Base-by-base conservation (phyloP, 2,888 invertebrate genomes). In the Pimpla rufipes region DNA sequence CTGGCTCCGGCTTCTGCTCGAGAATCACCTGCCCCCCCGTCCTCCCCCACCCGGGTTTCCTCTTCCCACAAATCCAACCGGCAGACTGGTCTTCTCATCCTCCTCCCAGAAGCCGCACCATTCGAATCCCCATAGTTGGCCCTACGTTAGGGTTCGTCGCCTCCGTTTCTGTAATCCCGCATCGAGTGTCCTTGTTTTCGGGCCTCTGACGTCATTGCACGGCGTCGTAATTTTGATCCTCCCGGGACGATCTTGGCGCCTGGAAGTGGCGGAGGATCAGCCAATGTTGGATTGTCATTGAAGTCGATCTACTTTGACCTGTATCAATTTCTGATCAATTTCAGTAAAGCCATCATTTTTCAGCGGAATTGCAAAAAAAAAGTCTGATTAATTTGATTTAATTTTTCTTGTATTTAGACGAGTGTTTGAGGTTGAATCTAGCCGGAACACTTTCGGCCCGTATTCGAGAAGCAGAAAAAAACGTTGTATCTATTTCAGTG, bases 401-500 rank as follows among this genome's bases (percentile, higher is more conserved):
- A 3, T 29, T 29, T 29, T 29, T 29, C 29, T 5, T 3, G 5
- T 2, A 29, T 29, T 29, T 29, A 29, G 29, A 29, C 29, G 29
- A 29, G 29, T 29, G 2, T 29, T 29, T 29, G 3, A 29, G 29
- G 3, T 29, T 29, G 29, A 5, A 29, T 29, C 5, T 29, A 29
- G 29, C 29, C 5, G 2, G 29, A 5, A 29, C 29, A 29, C 29
- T 29, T 29, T 29, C 29, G 29, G 3, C 3, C 35, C 37, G 59
- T 59, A 59, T 37, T 59, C 13, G 35, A 59, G 59, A 55, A 16
- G 35, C n/a, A n/a, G n/a, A n/a, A n/a, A n/a, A n/a, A n/a, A n/a
- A n/a, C n/a, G n/a, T n/a, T n/a, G n/a, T n/a, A n/a, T n/a, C n/a
- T n/a, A n/a, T n/a, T n/a, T n/a, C n/a, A n/a, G n/a, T n/a, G n/a